Percentiles rank a stretch among this genome's conserved stretches.
Evolutionary conservation across 37 sponge, comb jelly and placozoan genomes (phyloP).

Genomic region (Haliclona indistincta): DNA sequence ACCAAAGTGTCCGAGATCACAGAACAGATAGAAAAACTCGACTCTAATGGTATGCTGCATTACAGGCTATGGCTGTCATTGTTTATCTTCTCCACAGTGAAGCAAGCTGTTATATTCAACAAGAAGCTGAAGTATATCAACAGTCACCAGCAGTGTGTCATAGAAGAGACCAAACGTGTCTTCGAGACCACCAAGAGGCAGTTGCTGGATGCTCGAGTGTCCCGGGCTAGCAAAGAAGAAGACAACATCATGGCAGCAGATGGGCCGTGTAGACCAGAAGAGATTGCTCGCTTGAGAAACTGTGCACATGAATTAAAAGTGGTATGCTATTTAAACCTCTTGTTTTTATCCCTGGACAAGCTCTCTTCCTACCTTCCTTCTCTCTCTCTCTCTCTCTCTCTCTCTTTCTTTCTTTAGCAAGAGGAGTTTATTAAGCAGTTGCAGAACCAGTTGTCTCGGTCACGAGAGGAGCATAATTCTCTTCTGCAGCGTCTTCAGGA

Average conservation of each 20-base stretch:
- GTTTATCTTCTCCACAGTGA: conserved; percentile 19
- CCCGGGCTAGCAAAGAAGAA: background rate
- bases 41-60: conserved; percentile 60
- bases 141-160: conserved; percentile 56
- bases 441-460: conserved; percentile 37
- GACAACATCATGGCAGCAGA: background rate
- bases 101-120: conserved; percentile 36
- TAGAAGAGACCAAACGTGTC: conserved; percentile 19
- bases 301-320: conserved; percentile 63
- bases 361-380: too few species aligned
- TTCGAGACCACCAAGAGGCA: conserved; percentile 30
- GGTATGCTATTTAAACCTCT: too few species aligned
- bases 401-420: background rate
- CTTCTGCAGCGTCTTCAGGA: conserved; percentile 40
- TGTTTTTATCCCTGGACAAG: too few species aligned
- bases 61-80: background rate
- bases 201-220: conserved; percentile 30
- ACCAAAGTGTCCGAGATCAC: conserved; percentile 21
- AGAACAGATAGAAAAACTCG: conserved; percentile 55
- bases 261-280: background rate
- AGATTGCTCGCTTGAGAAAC: background rate
- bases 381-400: too few species aligned
- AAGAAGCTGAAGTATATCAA: conserved; percentile 54
- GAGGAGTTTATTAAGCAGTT: conserved; percentile 51
- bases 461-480: conserved; percentile 51